phyloP scores from a whole-genome alignment of 2,888 invertebrate species.

The Branchellion lobata region DNA sequence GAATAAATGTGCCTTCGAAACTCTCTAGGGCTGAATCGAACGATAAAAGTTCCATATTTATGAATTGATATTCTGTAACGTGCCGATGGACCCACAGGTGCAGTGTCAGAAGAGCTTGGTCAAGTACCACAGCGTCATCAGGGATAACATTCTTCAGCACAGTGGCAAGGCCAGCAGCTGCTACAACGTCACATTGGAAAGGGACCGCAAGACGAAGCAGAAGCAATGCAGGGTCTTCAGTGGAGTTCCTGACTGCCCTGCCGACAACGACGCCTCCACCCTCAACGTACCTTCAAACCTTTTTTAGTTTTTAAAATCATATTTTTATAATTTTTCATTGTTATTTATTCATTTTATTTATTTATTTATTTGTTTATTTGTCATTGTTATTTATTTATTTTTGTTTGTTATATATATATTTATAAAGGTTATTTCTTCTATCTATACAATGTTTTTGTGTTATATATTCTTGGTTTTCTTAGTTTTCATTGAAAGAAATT shows the following conservation, averaged over 20 bases:
- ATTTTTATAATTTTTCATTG: not conserved
- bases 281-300: not conserved
- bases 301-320: not conserved
- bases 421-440: too few relatives aligned
- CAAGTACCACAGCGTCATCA: not conserved
- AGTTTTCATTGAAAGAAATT: too few relatives aligned
- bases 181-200: constrained; percentile 4
- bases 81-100: too few relatives aligned
- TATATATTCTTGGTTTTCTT: too few relatives aligned
- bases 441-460: too few relatives aligned
- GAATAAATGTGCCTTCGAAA: too few relatives aligned
- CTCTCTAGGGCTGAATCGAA: too few relatives aligned
- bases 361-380: not conserved
- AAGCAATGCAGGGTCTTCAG: constrained; percentile 2
- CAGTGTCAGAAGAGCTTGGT: not conserved
- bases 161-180: not conserved
- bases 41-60: too few relatives aligned
- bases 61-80: not conserved
- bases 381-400: not conserved
- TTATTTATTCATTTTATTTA: not conserved
- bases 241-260: constrained; percentile 20
- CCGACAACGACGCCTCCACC: not conserved
- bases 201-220: not conserved
- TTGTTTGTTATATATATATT: not conserved
- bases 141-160: not conserved